These are phyloP conservation scores for Cheilinus undulatus DNA, from an alignment of 2,113 vertebrate genomes.

Conservation along the genomic window DNA sequence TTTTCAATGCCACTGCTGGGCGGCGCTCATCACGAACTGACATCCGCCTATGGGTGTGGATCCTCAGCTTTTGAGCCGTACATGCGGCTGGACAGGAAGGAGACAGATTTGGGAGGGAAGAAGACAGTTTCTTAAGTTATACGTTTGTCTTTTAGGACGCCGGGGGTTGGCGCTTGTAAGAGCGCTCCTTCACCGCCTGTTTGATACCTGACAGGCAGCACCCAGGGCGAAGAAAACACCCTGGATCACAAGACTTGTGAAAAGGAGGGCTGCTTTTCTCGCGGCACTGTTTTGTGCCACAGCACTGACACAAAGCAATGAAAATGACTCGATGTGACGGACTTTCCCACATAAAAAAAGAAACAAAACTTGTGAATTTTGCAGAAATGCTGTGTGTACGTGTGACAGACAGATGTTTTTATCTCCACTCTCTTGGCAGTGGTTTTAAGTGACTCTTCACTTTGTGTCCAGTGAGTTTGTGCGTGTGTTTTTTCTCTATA, in stretches of 20 bases:
- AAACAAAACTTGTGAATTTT: conserved; percentile 56
- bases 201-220: conserved; percentile 28
- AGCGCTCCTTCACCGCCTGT: conserved; percentile 11
- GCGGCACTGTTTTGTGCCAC: conserved; percentile 59
- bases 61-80: conserved; percentile 94
- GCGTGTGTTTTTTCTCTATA: conserved; percentile 67
- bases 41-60: conserved; percentile 84
- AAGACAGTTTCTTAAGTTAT: conserved; percentile 85
- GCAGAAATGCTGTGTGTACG: conserved; percentile 42
- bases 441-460: conserved; percentile 72
- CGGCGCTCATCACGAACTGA: conserved; percentile 85
- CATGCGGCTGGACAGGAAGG: conserved; percentile 88
- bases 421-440: conserved; percentile 65
- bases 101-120: conserved; percentile 80
- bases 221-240: not conserved
- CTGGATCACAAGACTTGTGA: conserved; percentile 24
- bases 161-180: not conserved
- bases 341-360: conserved; percentile 25
- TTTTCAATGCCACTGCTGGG: conserved; percentile 87
- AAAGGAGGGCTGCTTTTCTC: conserved; percentile 22
- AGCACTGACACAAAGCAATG: conserved; percentile 54
- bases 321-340: conserved; percentile 51
- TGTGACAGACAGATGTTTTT: conserved; percentile 62
- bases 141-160: conserved; percentile 1
- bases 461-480: conserved; percentile 73